Conservation (phyloP, 2,888 invertebrate genomes). For the Nemotelus pantherinus region DNA sequence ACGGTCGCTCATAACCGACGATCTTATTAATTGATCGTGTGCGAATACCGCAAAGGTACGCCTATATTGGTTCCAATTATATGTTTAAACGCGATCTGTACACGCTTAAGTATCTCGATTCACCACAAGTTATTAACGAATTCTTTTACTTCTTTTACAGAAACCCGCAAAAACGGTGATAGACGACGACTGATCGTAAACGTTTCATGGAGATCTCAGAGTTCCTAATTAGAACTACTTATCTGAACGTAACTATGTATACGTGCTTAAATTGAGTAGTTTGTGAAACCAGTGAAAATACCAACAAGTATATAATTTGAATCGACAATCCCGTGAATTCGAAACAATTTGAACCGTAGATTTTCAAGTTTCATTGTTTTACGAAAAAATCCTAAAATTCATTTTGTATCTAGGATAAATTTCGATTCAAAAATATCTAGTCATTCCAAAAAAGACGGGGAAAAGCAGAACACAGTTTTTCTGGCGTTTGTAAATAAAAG, state of each 20-base stretch:
- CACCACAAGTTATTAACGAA: slow-evolving; percentile 40
- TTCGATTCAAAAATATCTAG: slow-evolving; percentile 13
- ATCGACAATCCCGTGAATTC: not conserved
- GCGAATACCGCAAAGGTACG: slow-evolving; percentile 48
- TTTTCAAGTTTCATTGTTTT: no score
- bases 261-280: not conserved
- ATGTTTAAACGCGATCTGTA: slow-evolving; percentile 9
- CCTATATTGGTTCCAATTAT: slow-evolving; percentile 28
- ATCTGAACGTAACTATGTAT: slow-evolving; percentile 5
- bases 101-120: slow-evolving; percentile 5
- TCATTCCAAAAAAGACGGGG: slow-evolving; percentile 25
- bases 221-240: slow-evolving; percentile 38
- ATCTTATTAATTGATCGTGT: slow-evolving; percentile 51
- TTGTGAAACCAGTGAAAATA: not conserved
- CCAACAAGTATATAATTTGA: slow-evolving; percentile 18
- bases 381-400: no score
- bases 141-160: slow-evolving; percentile 38
- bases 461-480: not conserved
- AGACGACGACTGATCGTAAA: slow-evolving; percentile 18
- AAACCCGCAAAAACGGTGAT: slow-evolving; percentile 7
- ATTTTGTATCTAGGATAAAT: no score
- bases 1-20: slow-evolving; percentile 4
- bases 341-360: not conserved
- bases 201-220: slow-evolving; percentile 37
- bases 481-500: not conserved